Percentiles rank a stretch among this genome's conserved stretches.
Evolutionary conservation across 1,140 invertebrate species (phyloP).

Genomic region (Macrosteles quadrilineatus): DNA sequence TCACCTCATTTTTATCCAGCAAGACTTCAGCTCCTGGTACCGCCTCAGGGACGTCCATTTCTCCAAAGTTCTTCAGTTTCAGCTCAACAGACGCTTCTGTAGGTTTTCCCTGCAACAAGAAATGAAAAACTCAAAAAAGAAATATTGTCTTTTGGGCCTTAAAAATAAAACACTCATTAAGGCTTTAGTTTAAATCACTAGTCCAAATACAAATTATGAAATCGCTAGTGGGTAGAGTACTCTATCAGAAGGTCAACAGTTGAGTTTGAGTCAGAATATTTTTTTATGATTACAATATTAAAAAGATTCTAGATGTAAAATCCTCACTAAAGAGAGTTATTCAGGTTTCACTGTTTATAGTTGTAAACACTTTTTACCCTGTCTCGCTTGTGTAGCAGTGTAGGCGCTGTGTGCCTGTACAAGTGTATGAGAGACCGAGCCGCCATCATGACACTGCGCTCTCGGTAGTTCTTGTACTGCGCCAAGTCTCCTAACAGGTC

Average conservation of each 20-base stretch:
- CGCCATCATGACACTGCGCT: slow-evolving; percentile 97
- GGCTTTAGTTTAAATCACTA: no score
- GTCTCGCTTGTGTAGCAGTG: slow-evolving; percentile 89
- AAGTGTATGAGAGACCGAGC: slow-evolving; percentile 89
- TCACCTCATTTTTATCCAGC: slow-evolving; percentile 53
- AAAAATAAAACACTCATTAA: no score
- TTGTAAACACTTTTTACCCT: slow-evolving; percentile 81
- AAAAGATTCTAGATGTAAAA: no score
- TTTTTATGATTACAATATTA: no score
- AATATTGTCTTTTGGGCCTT: no score
- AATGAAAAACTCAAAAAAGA: slow-evolving; percentile 36
- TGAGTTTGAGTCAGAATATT: no score
- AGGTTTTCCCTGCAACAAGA: slow-evolving; percentile 71
- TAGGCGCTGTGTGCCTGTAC: slow-evolving; percentile 85
- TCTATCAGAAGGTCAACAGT: no score
- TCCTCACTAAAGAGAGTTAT: slow-evolving; percentile 94
- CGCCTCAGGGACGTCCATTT: slow-evolving; percentile 75
- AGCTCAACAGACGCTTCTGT: slow-evolving; percentile 77
- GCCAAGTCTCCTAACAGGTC: slow-evolving; percentile 90
- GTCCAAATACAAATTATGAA: no score
- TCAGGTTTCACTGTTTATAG: slow-evolving; percentile 88
- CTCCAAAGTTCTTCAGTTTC: slow-evolving; percentile 76
- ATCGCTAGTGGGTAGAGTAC: no score
- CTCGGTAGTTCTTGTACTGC: slow-evolving; percentile 90
- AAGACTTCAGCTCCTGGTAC: slow-evolving; percentile 90